Evolutionary conservation across 2,113 vertebrate species (phyloP).

Genomic region (Passer montanus): DNA sequence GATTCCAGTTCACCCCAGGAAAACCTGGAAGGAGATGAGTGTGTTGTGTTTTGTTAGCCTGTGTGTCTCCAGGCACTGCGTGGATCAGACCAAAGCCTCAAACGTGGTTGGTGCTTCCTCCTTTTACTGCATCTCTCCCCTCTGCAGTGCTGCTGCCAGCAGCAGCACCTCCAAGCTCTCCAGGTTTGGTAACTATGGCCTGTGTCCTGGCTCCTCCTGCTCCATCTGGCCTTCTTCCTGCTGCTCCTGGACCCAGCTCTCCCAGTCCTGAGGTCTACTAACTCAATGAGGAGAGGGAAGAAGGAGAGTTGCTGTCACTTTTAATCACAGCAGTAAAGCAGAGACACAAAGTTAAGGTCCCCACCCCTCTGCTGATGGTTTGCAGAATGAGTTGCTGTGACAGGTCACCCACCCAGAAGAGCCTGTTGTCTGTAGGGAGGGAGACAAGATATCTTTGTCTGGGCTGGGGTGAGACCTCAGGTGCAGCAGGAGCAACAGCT

Average conservation of each 20-base stretch:
- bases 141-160: background rate
- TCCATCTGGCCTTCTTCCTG: background rate
- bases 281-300: background rate
- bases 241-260: background rate
- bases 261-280: background rate
- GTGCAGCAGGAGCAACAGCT: background rate
- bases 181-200: background rate
- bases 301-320: background rate
- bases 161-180: background rate
- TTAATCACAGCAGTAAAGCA: background rate
- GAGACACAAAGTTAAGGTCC: background rate
- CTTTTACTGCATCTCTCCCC: background rate
- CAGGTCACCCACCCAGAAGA: background rate
- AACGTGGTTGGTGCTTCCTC: rapidly evolving
- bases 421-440: background rate
- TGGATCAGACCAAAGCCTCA: background rate
- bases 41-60: background rate
- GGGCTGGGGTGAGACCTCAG: background rate
- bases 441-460: background rate
- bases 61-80: rapidly evolving
- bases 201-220: background rate
- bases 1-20: background rate
- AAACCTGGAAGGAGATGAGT: background rate
- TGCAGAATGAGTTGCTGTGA: background rate
- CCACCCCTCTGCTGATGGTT: background rate